phyloP scores from a whole-genome alignment of 2,113 vertebrate species.

The Chloebia gouldiae region DNA sequence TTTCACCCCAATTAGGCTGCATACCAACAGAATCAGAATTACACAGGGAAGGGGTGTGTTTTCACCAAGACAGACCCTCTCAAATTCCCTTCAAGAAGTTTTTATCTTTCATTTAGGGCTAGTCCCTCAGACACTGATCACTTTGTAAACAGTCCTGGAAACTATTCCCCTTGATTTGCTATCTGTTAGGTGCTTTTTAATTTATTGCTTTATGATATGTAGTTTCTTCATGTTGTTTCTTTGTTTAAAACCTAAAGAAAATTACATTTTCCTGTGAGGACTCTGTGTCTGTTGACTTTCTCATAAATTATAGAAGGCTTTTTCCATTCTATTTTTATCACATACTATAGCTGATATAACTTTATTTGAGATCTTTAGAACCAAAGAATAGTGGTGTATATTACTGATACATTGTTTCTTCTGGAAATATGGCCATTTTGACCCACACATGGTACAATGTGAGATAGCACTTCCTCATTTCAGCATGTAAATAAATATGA shows the following conservation, averaged over 20 bases:
- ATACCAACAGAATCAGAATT: constrained; percentile 64
- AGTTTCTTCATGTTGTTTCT: background rate
- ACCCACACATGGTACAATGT: background rate
- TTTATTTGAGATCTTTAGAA: background rate
- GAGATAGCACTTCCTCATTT: background rate
- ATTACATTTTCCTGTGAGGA: background rate
- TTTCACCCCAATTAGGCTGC: constrained; percentile 82
- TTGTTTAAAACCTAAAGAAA: constrained; percentile 7
- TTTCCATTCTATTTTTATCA: background rate
- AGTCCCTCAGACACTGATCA: background rate
- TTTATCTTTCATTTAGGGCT: constrained; percentile 57
- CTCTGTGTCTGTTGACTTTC: background rate
- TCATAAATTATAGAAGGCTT: background rate
- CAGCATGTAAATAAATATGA: background rate
- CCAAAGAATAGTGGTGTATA: background rate
- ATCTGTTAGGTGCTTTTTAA: background rate
- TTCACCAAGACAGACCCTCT: background rate
- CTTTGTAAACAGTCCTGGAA: background rate
- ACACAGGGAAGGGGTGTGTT: background rate
- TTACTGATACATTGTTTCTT: background rate
- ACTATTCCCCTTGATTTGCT: constrained; percentile 1
- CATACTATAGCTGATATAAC: background rate
- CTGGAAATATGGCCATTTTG: background rate
- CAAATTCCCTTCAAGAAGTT: constrained; percentile 31
- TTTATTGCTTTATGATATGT: background rate